Percentiles rank a stretch among this genome's conserved stretches.
These are phyloP conservation scores for Bombyx huttoni DNA, from an alignment of 2,888 invertebrate species.

Conservation along the genomic window DNA sequence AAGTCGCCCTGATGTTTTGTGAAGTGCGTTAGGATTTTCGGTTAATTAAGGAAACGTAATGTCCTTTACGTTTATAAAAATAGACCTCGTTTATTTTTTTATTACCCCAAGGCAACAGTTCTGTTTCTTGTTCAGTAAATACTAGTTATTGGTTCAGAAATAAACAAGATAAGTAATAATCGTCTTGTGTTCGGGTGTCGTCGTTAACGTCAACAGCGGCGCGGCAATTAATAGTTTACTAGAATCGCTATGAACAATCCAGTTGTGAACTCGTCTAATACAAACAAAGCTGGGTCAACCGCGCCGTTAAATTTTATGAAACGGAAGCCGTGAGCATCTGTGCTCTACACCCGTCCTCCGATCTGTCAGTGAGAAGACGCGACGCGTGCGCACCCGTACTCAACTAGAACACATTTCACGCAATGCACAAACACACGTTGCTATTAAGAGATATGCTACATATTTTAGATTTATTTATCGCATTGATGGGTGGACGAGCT, in stretches of 20 bases:
- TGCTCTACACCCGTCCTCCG: conserved; percentile 34
- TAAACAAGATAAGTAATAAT: neutral
- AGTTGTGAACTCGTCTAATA: conserved; percentile 54
- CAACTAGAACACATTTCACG: neutral
- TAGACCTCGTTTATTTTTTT: neutral
- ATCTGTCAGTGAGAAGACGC: conserved; percentile 53
- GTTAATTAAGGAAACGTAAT: conserved; percentile 54
- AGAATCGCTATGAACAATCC: conserved; percentile 49
- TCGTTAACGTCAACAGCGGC: conserved; percentile 11
- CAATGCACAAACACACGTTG: too few relatives aligned
- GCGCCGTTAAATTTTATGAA: conserved; percentile 67
- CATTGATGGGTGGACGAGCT: too few relatives aligned
- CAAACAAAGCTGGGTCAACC: conserved; percentile 71
- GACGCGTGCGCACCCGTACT: conserved; percentile 34
- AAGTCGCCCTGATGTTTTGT: conserved; percentile 55
- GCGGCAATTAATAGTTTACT: conserved; percentile 55
- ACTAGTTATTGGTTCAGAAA: neutral
- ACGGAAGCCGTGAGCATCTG: conserved; percentile 42
- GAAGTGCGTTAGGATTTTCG: conserved; percentile 45
- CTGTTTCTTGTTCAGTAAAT: neutral
- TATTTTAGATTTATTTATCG: too few relatives aligned
- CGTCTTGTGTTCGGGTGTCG: neutral
- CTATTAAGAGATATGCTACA: too few relatives aligned
- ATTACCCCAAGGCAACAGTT: neutral
- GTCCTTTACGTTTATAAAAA: neutral